phyloP scores from a whole-genome alignment of 2,113 vertebrate genomes.

The Dicrurus megarhynchus region DNA sequence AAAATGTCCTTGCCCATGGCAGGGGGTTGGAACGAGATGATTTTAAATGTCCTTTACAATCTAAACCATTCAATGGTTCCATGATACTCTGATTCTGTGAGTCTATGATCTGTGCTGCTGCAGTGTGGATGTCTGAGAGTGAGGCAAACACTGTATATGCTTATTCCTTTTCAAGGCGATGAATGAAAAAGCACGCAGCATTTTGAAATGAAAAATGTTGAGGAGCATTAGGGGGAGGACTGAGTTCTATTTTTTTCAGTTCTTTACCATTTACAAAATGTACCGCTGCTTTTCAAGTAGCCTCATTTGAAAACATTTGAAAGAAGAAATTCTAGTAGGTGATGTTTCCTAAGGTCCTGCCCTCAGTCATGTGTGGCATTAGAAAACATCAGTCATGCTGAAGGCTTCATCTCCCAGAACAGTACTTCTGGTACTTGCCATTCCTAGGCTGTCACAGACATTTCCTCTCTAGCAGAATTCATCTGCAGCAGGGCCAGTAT shows the following conservation, averaged over 20 bases:
- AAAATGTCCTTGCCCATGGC: neutral
- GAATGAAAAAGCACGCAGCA: neutral
- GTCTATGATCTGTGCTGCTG: neutral
- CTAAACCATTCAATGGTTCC: neutral
- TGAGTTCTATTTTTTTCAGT: neutral
- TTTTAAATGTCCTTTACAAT: neutral
- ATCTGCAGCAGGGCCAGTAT: neutral
- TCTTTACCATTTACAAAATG: neutral
- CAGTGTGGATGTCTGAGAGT: neutral
- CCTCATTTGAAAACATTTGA: neutral
- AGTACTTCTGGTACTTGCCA: neutral
- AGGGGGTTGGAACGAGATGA: neutral
- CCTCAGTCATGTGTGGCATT: neutral
- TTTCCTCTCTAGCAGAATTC: neutral
- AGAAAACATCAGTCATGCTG: neutral
- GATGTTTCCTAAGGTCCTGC: neutral
- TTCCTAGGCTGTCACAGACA: neutral
- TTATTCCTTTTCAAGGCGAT: neutral
- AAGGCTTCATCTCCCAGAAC: neutral
- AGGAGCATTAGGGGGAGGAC: neutral
- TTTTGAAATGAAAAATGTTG: neutral
- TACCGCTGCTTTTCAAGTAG: neutral
- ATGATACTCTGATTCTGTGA: neutral
- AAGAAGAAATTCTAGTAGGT: neutral
- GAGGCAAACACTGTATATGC: neutral